Base-by-base conservation (phyloP, 2,888 invertebrate genomes). In the Steinernema carpocapsae region DNA sequence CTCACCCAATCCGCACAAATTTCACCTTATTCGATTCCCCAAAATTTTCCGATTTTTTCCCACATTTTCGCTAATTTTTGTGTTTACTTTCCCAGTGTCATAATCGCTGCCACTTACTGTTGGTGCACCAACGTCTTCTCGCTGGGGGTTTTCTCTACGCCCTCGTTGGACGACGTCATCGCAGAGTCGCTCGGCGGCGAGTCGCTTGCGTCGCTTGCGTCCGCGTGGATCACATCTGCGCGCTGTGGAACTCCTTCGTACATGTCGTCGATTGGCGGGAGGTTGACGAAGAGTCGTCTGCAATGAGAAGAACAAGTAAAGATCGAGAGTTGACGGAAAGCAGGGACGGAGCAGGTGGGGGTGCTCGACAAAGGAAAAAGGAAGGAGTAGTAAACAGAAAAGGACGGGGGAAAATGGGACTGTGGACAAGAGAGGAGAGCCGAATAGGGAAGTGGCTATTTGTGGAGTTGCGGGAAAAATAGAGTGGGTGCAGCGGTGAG, bases 191-290 rank as follows among this genome's bases (percentile, higher is more conserved):
- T 72, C 4, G 76, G 77, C 37, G 77, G 22, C 29, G 76, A 73
- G 22, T 76, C 76, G 37, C 48, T 56, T 1, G 24, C 26, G 26
- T 51, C 72, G 46, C 32, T 24, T n/a, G n/a, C n/a, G 48, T 75
- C 74, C 26, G 72, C 76, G 46, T 45, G 59, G n/a, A 24, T 56
- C 12, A 71, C 37, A 37, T 77, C 77, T 6, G 71, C 56, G 56
- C 56, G 56, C 24, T 26, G 37, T 0, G 78, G 78, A 10, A 78
- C 76, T 32, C 72, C 22, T 12, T 51, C 37, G 64, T 77, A 78
- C 78, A 78, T 78, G 37, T 77, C 51, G 32, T 72, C 32, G 45
- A 45, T 45, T 22, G 78, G 59, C 19, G 78, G 78, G 29, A 78
- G 71, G 29, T 72, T 78, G 42, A 77, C 71, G 71, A 78, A 78